Conservation (phyloP, 2,797 vertebrate species). For the Smutsia gigantea region DNA sequence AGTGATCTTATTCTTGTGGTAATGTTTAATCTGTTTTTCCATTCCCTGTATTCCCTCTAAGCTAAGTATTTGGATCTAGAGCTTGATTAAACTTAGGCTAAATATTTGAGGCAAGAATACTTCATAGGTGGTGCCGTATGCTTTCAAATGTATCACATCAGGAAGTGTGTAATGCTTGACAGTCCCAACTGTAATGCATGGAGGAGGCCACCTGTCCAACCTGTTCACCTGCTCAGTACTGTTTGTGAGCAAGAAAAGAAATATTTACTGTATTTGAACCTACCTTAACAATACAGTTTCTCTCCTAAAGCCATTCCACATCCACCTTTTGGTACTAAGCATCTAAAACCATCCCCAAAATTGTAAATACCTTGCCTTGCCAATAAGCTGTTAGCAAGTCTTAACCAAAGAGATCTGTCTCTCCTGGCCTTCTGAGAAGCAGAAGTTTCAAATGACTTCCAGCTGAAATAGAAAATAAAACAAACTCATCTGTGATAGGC, state of each 20-base stretch:
- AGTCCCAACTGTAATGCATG: neutral
- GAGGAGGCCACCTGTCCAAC: neutral
- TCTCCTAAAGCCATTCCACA: slow-evolving; percentile 16
- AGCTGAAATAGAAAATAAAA: slow-evolving; percentile 72
- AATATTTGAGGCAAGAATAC: neutral
- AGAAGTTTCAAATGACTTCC: slow-evolving; percentile 63
- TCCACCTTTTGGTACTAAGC: slow-evolving; percentile 47
- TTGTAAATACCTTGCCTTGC: neutral
- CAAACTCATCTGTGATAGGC: slow-evolving; percentile 39
- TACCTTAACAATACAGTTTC: neutral
- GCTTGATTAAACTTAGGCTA: neutral
- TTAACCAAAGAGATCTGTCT: slow-evolving; percentile 61
- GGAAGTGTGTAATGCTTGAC: neutral
- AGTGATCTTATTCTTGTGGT: neutral
- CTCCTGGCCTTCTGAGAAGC: slow-evolving; percentile 58
- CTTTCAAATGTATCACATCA: neutral
- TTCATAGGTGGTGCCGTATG: neutral
- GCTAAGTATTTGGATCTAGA: neutral
- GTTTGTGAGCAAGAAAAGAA: slow-evolving; percentile 7
- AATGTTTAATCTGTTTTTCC: neutral
- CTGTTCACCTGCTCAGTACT: neutral
- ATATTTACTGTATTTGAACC: neutral
- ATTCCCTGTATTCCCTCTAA: neutral
- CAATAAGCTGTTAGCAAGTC: slow-evolving; percentile 66
- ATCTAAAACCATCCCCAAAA: slow-evolving; percentile 4